Percentiles rank a stretch among this genome's conserved stretches.
phyloP scores from a whole-genome alignment of 2,888 invertebrate species.

The Palloptera scutellata region DNA sequence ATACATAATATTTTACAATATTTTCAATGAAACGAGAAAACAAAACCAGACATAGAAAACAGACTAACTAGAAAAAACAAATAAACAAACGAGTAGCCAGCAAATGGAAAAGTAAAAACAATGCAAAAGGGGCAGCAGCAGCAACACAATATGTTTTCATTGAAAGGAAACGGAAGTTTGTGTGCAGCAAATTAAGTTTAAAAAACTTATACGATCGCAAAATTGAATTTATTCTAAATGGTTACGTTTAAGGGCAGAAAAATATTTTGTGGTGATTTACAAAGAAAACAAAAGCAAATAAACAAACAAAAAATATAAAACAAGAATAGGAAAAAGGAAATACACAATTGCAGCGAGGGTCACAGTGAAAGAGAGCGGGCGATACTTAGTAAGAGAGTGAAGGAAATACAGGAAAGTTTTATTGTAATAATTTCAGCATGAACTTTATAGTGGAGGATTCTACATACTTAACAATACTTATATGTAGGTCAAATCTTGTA shows the following conservation, averaged over 20 bases:
- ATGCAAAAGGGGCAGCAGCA: neutral
- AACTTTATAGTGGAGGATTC: too few species aligned
- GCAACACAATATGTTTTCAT: conserved; percentile 1
- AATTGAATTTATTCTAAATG: conserved; percentile 1
- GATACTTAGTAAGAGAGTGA: too few species aligned
- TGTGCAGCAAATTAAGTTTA: conserved; percentile 1
- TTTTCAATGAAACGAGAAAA: conserved; percentile 1
- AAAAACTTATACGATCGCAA: neutral
- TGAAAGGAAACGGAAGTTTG: conserved; percentile 11
- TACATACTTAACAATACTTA: too few species aligned
- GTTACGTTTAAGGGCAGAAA: neutral
- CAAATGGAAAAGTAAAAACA: neutral
- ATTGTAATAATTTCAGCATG: too few species aligned
- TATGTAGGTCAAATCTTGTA: too few species aligned
- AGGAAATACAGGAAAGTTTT: too few species aligned
- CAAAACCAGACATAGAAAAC: neutral
- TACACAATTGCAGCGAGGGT: too few species aligned
- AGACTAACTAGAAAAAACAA: neutral
- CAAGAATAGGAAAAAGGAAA: too few species aligned
- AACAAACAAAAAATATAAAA: neutral
- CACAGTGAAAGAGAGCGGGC: too few species aligned
- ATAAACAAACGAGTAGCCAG: neutral
- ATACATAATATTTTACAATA: conserved; percentile 2
- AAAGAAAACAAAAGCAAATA: neutral
- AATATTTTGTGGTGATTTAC: neutral